Evolutionary conservation across 1,140 invertebrate genomes (phyloP).

Genomic region (Drosophila rhopaloa): DNA sequence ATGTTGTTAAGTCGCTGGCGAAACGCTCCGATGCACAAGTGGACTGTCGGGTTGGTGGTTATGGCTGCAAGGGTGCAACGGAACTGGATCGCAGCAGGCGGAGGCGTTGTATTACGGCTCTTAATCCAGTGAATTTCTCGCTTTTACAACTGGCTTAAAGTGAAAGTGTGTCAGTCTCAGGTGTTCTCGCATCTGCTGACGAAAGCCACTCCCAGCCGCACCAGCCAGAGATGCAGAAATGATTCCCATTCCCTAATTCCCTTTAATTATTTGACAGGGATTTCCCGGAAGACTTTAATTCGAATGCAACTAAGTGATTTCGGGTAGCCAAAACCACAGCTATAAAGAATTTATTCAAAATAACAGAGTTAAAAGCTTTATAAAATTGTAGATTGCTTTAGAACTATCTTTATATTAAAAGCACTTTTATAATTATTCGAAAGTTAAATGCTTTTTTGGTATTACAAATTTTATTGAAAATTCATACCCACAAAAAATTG

Average conservation of each 20-base stretch:
- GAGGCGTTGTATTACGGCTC: slow-evolving; percentile 47
- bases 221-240: slow-evolving; percentile 34
- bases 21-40: slow-evolving; percentile 51
- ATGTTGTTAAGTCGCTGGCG: slow-evolving; percentile 52
- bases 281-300: slow-evolving; percentile 7
- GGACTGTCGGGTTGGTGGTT: slow-evolving; percentile 50
- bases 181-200: slow-evolving; percentile 47
- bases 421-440: too few species aligned
- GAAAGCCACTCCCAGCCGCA: slow-evolving; percentile 14
- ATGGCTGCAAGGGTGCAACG: slow-evolving; percentile 23
- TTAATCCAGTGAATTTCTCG: slow-evolving; percentile 53
- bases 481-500: too few species aligned
- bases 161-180: slow-evolving; percentile 50
- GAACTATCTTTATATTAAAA: too few species aligned
- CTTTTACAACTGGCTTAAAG: slow-evolving; percentile 53
- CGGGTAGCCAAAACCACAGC: neutral
- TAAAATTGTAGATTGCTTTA: too few species aligned
- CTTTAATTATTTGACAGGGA: slow-evolving; percentile 17
- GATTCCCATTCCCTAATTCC: slow-evolving; percentile 23
- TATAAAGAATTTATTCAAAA: too few species aligned
- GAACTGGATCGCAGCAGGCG: neutral
- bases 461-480: too few species aligned
- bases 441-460: too few species aligned
- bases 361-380: too few species aligned
- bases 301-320: slow-evolving; percentile 8